These are phyloP conservation scores for Sinotaia quadrata DNA, from an alignment of 2,888 invertebrate species.

Conservation along the genomic window DNA sequence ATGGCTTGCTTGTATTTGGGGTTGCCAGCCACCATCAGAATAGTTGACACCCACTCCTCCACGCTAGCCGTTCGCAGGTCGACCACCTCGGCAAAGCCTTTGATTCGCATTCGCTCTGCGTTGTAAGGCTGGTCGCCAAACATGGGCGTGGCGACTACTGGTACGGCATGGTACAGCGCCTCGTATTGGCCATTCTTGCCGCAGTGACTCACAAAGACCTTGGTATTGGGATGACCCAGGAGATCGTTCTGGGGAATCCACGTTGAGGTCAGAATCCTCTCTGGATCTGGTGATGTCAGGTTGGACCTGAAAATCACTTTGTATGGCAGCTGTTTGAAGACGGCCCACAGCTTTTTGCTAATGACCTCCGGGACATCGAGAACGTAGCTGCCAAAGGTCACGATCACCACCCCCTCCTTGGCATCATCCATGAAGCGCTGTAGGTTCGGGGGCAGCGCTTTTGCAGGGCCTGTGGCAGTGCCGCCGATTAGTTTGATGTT, in stretches of 20 bases:
- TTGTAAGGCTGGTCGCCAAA: constrained; percentile 42
- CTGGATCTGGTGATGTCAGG: constrained; percentile 30
- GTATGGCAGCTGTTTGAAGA: constrained; percentile 34
- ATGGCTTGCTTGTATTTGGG: constrained; percentile 32
- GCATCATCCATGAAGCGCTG: constrained; percentile 38
- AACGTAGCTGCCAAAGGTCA: constrained; percentile 46
- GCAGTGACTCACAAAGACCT: constrained; percentile 54
- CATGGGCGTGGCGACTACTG: constrained; percentile 49
- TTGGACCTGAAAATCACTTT: constrained; percentile 35
- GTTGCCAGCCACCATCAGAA: constrained; percentile 22
- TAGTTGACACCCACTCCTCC: constrained; percentile 15
- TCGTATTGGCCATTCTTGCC: constrained; percentile 55
- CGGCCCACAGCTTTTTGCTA: constrained; percentile 30
- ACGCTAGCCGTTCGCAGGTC: constrained; percentile 16
- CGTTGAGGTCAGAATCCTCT: constrained; percentile 35
- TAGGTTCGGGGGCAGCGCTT: constrained; percentile 38
- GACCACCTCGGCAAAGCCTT: constrained; percentile 31
- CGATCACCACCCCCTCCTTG: constrained; percentile 41
- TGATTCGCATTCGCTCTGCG: constrained; percentile 29
- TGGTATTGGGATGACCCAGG: constrained; percentile 46
- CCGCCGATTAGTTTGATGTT: constrained; percentile 46
- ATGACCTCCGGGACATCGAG: constrained; percentile 26
- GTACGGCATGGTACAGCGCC: constrained; percentile 54
- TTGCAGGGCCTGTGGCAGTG: constrained; percentile 40
- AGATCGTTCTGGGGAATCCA: constrained; percentile 57